Conservation (phyloP, 2,888 invertebrate genomes). For the Drosophila quinaria region DNA sequence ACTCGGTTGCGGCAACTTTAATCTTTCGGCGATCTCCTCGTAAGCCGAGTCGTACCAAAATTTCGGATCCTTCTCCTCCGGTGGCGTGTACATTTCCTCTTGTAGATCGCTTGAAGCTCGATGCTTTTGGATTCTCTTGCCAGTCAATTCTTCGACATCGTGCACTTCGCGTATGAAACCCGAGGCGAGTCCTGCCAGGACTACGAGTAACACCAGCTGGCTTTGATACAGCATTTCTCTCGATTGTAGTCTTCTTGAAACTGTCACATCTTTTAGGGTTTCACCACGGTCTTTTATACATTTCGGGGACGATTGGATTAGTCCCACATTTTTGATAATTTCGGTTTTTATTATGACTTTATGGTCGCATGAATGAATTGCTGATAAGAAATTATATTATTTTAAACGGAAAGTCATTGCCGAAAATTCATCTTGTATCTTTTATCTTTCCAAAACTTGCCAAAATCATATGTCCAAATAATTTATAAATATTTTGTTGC, state of each 20-base stretch:
- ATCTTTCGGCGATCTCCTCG: slow-evolving; percentile 51
- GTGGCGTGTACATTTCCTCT: slow-evolving; percentile 53
- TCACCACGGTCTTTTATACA: slow-evolving; percentile 30
- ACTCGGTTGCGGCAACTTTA: slow-evolving; percentile 44
- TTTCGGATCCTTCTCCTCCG: slow-evolving; percentile 61
- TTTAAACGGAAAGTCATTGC: too few species aligned
- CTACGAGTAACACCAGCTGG: slow-evolving; percentile 10
- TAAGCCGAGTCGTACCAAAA: slow-evolving; percentile 68
- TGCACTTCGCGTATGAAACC: slow-evolving; percentile 10
- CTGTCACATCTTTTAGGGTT: slow-evolving; percentile 17
- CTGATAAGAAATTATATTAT: background rate
- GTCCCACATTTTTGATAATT: slow-evolving; percentile 17
- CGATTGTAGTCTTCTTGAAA: slow-evolving; percentile 4
- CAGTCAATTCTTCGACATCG: slow-evolving; percentile 26
- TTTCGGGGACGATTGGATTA: slow-evolving; percentile 4
- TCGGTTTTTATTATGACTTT: slow-evolving; percentile 21
- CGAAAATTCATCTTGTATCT: too few species aligned
- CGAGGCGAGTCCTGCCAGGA: slow-evolving; percentile 16
- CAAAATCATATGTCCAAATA: too few species aligned
- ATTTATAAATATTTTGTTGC: too few species aligned
- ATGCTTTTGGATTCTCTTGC: background rate
- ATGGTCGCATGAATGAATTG: background rate
- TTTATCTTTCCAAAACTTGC: too few species aligned
- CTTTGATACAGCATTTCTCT: slow-evolving; percentile 25
- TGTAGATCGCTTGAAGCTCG: slow-evolving; percentile 22